phyloP scores from a whole-genome alignment of 2,797 vertebrate genomes.

The Ctenopoma multispine region DNA sequence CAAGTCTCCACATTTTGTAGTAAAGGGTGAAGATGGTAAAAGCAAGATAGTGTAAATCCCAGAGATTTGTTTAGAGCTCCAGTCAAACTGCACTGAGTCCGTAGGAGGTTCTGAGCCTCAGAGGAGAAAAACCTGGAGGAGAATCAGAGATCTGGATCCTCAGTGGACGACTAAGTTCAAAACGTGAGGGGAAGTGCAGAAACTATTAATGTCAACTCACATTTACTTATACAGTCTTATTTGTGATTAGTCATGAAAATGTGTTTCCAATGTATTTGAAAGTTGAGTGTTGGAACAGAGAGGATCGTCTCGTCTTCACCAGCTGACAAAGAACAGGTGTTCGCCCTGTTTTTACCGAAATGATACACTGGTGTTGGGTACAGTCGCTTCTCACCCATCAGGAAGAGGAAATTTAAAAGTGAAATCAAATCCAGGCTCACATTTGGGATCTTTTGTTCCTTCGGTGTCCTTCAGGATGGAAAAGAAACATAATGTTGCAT shows the following conservation, averaged over 20 bases:
- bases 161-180: background rate
- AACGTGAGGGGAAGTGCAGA: background rate
- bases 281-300: background rate
- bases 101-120: slow-evolving; percentile 31
- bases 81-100: slow-evolving; percentile 36
- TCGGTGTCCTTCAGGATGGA: slow-evolving; percentile 27
- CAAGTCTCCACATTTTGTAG: background rate
- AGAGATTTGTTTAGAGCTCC: slow-evolving; percentile 33
- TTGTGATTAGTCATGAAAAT: too few relatives aligned
- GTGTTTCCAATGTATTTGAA: too few relatives aligned
- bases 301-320: background rate
- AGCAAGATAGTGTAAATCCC: slow-evolving; percentile 31
- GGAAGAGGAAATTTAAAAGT: slow-evolving; percentile 7
- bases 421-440: slow-evolving; percentile 17
- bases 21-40: background rate
- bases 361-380: background rate
- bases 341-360: slow-evolving; percentile 6
- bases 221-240: background rate
- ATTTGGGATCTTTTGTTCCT: slow-evolving; percentile 10
- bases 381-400: background rate
- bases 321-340: background rate
- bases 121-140: slow-evolving; percentile 10
- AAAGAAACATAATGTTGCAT: slow-evolving; percentile 15
- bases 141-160: slow-evolving; percentile 3
- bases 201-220: background rate